Conservation (phyloP, 2,113 vertebrate genomes). For the Myanophis thanlyinensis region DNA sequence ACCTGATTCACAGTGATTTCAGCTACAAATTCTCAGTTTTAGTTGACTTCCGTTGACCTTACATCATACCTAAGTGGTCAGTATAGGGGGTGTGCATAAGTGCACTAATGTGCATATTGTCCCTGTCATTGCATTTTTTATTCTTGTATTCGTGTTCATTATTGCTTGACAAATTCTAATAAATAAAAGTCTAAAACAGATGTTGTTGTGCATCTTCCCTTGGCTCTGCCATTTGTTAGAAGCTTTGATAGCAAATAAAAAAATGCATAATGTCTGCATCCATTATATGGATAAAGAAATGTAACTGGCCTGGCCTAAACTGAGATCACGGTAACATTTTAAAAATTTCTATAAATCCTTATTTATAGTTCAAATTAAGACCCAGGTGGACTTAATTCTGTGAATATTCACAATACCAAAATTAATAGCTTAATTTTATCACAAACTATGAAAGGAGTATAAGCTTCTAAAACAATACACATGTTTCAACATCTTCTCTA, state of each 20-base stretch:
- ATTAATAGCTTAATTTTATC: neutral
- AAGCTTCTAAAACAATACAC: neutral
- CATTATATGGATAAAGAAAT: conserved; percentile 4
- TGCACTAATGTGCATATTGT: too few relatives aligned
- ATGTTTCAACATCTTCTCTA: neutral
- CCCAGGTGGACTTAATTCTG: neutral
- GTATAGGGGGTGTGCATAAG: too few relatives aligned
- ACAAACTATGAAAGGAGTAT: neutral
- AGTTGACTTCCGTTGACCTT: too few relatives aligned
- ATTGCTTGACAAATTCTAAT: too few relatives aligned
- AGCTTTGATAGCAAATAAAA: conserved; percentile 31
- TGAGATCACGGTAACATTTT: conserved; percentile 4
- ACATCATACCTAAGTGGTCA: too few relatives aligned
- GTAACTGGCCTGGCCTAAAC: conserved; percentile 28
- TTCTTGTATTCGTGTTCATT: too few relatives aligned
- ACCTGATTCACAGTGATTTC: too few relatives aligned
- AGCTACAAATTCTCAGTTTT: too few relatives aligned
- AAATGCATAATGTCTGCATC: neutral
- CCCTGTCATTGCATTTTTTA: too few relatives aligned
- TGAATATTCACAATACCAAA: neutral
- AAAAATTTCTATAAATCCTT: neutral
- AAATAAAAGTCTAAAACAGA: too few relatives aligned
- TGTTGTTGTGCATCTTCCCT: conserved; percentile 10
- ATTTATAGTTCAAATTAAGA: conserved; percentile 11
- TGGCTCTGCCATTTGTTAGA: conserved; percentile 19